Base-by-base conservation (phyloP, 2,888 invertebrate species). In the Ditylenchus weischeri region DNA sequence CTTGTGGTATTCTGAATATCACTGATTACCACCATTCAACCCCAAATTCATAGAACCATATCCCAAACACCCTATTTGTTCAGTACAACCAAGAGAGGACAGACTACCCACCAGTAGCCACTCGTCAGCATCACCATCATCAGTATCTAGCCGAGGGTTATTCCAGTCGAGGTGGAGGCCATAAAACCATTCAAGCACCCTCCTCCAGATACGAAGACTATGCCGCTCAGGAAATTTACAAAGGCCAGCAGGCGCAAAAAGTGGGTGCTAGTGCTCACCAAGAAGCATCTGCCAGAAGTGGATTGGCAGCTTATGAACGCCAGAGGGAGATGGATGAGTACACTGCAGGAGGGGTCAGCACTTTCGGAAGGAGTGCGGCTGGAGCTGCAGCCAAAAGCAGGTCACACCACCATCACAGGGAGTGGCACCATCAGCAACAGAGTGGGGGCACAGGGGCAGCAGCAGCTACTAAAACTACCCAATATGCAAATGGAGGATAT, bases 311-410 rank as follows among this genome's bases (percentile, higher is more conserved):
- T 62, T 43, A 47, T 62, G 19, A 48, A 47, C 54, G 54, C 11
- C 29, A 54, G 23, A 54, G 54, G 21, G 54, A 21, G n/a, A 48
- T 23, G 19, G 62, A 62, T 47, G 43, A 48, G 35, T 43, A 43
- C 43, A 43, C 43, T 3, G 43, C 29, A 29, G 58, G 19, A 21
- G 62, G 62, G 15, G 43, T 48, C 47, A 62, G 62, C 48, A 62
- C 62, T n/a, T 62, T 47, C 48, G 62, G 62, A 38, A 18, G 62
- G 19, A 62, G 47, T 21, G 62, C 47, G n/a, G 62, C 47, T 5
- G 19, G 8, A 6, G 62, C 8, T 48, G 43, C 61, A 18, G 19
- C 43, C 13, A 59, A 21, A 59, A 19, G 59, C 23, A n/a, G 62
- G n/a, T 19, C 19, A 48, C 62, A 62, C 43, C 54, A 54, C n/a